Conservation (phyloP, 2,797 vertebrate species). For the Labroides dimidiatus region DNA sequence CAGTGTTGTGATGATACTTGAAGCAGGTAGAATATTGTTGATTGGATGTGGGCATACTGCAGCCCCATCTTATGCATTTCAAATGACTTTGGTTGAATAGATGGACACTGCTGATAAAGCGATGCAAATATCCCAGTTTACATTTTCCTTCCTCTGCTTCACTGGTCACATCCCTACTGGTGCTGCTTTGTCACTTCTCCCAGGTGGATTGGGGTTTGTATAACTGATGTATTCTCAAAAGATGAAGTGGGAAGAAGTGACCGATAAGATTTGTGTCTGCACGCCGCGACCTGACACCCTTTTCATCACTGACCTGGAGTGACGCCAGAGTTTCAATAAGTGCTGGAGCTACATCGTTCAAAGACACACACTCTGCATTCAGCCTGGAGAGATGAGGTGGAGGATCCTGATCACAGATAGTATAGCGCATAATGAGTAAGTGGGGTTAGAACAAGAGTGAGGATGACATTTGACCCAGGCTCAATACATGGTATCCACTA, state of each 20-base stretch:
- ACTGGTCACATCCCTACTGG: conserved; percentile 10
- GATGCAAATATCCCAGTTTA: conserved; percentile 27
- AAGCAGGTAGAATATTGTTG: conserved; percentile 33
- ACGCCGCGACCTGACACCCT: conserved; percentile 22
- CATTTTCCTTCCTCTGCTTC: conserved; percentile 5
- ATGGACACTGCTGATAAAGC: conserved; percentile 20
- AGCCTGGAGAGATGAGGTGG: conserved; percentile 27
- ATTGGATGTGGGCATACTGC: conserved; percentile 48
- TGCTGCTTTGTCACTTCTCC: conserved; percentile 18
- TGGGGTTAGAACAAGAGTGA: background rate
- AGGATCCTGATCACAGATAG: conserved; percentile 19
- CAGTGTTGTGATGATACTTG: conserved; percentile 29
- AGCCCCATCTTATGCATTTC: conserved; percentile 67
- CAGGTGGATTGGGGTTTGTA: background rate
- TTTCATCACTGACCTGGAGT: conserved; percentile 53
- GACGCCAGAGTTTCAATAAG: conserved; percentile 45
- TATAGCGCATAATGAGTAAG: background rate
- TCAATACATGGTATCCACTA: conserved; percentile 27
- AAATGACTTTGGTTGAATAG: conserved; percentile 48
- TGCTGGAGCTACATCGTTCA: conserved; percentile 46
- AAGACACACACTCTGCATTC: conserved; percentile 29
- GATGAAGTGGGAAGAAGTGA: conserved; percentile 24
- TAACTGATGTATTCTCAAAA: background rate
- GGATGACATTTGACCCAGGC: conserved; percentile 16
- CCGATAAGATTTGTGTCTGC: conserved; percentile 45